These are phyloP conservation scores for Bubo bubo DNA, from an alignment of 2,113 vertebrate species.

Conservation along the genomic window DNA sequence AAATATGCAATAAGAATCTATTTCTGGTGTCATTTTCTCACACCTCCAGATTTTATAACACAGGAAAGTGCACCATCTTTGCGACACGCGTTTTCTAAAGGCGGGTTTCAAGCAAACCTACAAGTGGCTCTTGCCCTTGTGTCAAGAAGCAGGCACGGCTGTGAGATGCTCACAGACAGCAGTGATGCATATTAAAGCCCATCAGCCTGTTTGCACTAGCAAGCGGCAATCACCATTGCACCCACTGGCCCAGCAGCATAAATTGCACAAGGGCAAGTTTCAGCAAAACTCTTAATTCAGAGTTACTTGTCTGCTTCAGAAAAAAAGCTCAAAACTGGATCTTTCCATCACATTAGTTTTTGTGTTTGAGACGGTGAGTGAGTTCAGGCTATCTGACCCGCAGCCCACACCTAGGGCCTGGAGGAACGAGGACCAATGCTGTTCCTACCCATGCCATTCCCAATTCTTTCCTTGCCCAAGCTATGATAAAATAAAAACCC, in stretches of 20 bases:
- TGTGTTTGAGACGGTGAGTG: not conserved
- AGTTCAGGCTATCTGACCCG: not conserved
- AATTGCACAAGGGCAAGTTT: not conserved
- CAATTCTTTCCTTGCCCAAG: not conserved
- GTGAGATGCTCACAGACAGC: not conserved
- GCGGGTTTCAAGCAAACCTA: not conserved
- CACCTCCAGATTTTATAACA: not conserved
- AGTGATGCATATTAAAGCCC: accelerated
- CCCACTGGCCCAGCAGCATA: not conserved
- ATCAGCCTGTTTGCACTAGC: not conserved
- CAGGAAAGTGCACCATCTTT: accelerated
- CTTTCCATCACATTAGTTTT: not conserved
- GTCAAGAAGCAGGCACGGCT: not conserved
- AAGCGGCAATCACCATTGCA: accelerated
- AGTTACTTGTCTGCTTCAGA: not conserved
- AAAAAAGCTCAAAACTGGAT: not conserved
- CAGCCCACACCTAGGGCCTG: not conserved
- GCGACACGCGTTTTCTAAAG: accelerated
- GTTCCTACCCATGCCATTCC: not conserved
- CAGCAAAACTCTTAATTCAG: not conserved
- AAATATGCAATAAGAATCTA: not conserved
- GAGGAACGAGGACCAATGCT: not conserved
- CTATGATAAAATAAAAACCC: not conserved
- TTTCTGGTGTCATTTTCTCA: not conserved
- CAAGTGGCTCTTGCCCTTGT: not conserved